Evolutionary conservation across 1,140 invertebrate species (phyloP), one percentile per base, ranked within the genome.

Genomic region (Nephotettix cincticeps): DNA sequence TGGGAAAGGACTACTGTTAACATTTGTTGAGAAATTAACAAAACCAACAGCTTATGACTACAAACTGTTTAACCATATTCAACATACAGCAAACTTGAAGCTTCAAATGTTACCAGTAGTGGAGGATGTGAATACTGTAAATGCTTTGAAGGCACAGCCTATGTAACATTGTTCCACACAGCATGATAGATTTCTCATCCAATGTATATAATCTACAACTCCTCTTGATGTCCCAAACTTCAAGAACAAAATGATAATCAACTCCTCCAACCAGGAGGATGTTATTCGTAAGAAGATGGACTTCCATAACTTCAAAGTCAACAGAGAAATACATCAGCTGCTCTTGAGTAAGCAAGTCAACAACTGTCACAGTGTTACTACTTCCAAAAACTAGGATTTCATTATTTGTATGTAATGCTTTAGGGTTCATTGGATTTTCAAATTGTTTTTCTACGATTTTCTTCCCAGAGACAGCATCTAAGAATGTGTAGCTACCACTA

Each of bases 191-290:
- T n/a, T 11, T 61, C 23, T 61, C 56, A 3, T 27, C 23, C 2
- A 61, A 25, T 61, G 21, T 61, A n/a, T 27, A 61, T 11, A 29
- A 13, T 14, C 25, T 11, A 25, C 13, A 27, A 9, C 6, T 25
- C 9, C 23, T 25, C 27, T 61, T 61, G 21, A 61, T 25, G 27
- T 61, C 56, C 56, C 56, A 61, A 21, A 61, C 56, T 61, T 61
- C 56, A 21, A 61, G 14, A 2, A 61, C 56, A 61, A 27, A 27
- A n/a, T 28, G 56, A 28, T 61, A 29, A 28, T 61, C 27, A 2
- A 29, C 27, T 61, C 56, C 56, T 21, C 56, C 56, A 4, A 61
- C 27, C 23, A 61, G 56, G 4, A 61, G 56, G n/a, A 61, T 27
- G 25, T 61, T 28, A 29, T 25, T 11, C 2, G 13, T 23, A 21